phyloP scores from a whole-genome alignment of 2,113 vertebrate species.

The Orycteropus afer region DNA sequence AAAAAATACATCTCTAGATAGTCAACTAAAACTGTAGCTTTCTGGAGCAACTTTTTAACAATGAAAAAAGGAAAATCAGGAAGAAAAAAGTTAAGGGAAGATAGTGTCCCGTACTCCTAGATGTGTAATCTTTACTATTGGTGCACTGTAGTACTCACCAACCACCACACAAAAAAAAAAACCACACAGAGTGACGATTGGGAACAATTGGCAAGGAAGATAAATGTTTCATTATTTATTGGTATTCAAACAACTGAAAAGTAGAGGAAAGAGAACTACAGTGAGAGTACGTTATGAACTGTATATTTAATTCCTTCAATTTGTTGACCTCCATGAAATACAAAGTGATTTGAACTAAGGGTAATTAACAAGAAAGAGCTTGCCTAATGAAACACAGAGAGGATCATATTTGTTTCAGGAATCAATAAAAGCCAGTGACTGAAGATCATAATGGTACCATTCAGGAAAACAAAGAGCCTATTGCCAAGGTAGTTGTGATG shows the following conservation, averaged over 20 bases:
- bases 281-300: conserved; percentile 80
- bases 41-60: background rate
- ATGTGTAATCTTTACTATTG: conserved; percentile 50
- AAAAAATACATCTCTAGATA: background rate
- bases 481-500: conserved; percentile 84
- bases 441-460: conserved; percentile 85
- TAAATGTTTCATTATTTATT: conserved; percentile 51
- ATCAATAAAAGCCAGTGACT: conserved; percentile 90
- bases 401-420: conserved; percentile 87
- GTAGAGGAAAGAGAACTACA: conserved; percentile 28
- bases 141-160: conserved; percentile 60
- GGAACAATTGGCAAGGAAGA: conserved; percentile 44
- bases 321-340: conserved; percentile 95
- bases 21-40: background rate
- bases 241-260: conserved; percentile 75
- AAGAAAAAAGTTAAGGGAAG: background rate
- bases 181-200: background rate
- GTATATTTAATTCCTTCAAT: conserved; percentile 93
- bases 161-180: background rate
- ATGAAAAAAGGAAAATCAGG: background rate
- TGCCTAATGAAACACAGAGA: conserved; percentile 91
- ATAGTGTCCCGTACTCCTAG: background rate
- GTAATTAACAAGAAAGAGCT: conserved; percentile 93
- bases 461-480: conserved; percentile 88
- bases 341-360: conserved; percentile 91